Percentiles rank a stretch among this genome's conserved stretches.
Conservation (phyloP, 2,113 vertebrate genomes). For the Elephantulus edwardii region DNA sequence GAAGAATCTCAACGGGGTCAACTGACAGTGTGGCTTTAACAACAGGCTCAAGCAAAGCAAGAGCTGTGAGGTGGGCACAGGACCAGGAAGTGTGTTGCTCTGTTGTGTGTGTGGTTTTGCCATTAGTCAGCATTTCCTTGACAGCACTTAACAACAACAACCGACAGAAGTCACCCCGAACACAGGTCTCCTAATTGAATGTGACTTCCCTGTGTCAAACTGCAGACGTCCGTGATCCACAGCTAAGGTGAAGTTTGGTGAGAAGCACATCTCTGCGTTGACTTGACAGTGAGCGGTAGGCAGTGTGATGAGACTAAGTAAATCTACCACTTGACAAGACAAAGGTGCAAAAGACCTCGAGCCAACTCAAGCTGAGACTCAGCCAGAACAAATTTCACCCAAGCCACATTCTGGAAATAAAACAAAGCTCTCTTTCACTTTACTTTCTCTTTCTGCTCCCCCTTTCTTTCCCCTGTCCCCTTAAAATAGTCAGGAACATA, state of each 20-base stretch:
- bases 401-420: not conserved
- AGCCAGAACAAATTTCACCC: not conserved
- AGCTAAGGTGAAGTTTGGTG: too few relatives aligned
- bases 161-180: not conserved
- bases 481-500: not conserved
- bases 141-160: too few relatives aligned
- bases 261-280: too few relatives aligned
- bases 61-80: too few relatives aligned
- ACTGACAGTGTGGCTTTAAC: too few relatives aligned
- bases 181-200: not conserved
- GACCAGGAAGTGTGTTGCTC: too few relatives aligned
- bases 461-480: not conserved
- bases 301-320: not conserved
- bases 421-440: not conserved
- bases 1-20: too few relatives aligned
- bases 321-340: not conserved
- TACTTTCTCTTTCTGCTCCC: not conserved
- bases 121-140: too few relatives aligned
- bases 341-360: not conserved
- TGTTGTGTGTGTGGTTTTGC: too few relatives aligned
- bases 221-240: too few relatives aligned
- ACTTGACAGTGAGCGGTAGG: not conserved
- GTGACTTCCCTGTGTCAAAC: not conserved
- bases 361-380: not conserved
- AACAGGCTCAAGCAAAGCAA: too few relatives aligned